A percentile compares a stretch with the other conserved stretches of the same genome.
Conservation (phyloP, 2,113 vertebrate genomes). For the Oostethus manadensis region DNA sequence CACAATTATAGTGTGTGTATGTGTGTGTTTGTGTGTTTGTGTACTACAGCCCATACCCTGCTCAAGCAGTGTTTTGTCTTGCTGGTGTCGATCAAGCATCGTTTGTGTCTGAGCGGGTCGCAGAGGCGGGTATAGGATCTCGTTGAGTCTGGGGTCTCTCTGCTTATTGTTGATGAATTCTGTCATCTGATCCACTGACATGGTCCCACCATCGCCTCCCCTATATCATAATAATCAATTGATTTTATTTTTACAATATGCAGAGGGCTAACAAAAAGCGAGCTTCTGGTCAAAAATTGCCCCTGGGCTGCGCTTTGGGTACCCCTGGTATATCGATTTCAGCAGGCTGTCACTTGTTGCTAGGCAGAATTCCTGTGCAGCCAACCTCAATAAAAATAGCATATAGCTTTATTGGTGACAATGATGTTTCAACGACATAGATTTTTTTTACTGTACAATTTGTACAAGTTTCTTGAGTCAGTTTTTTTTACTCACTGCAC, state of each 20-base stretch:
- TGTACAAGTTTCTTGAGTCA: no score
- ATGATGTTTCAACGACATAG: no score
- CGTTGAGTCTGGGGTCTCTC: conserved; percentile 90
- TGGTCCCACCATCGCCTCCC: conserved; percentile 78
- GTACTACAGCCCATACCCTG: conserved; percentile 86
- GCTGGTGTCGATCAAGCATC: conserved; percentile 90
- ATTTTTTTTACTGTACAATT: no score
- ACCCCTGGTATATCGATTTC: no score
- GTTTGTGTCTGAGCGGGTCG: conserved; percentile 86
- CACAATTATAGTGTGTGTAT: neutral
- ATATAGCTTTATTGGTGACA: no score
- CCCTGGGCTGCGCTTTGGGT: no score
- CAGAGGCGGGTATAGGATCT: conserved; percentile 93
- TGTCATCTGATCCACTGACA: conserved; percentile 91
- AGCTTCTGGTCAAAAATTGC: neutral
- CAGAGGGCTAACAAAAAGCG: neutral
- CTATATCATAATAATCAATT: conserved; percentile 49
- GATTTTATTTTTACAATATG: neutral
- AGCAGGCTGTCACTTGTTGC: no score
- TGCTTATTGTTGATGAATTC: conserved; percentile 95
- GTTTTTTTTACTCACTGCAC: conserved; percentile 87
- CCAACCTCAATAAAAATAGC: no score
- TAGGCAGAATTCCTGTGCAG: no score
- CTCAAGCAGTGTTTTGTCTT: conserved; percentile 74
- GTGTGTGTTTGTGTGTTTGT: conserved; percentile 9